phyloP scores from a whole-genome alignment of 2,797 vertebrate species.

The Macrochelys suwanniensis region DNA sequence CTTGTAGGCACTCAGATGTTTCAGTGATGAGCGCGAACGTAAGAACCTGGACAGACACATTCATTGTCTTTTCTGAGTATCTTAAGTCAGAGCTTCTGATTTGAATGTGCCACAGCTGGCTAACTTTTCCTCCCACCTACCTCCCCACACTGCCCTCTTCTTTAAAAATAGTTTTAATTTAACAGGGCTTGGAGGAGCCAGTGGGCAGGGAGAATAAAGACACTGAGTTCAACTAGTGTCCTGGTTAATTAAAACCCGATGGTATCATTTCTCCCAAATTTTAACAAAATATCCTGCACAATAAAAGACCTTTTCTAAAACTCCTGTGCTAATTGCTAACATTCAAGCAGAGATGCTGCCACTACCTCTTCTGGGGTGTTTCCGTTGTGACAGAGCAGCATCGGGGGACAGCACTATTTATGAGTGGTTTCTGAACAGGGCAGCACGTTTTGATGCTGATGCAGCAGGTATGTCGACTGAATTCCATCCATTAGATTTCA shows the following conservation, averaged over 20 bases:
- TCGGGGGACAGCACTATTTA: conserved; percentile 84
- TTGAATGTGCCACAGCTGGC: background rate
- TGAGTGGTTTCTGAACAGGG: conserved; percentile 85
- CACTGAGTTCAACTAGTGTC: rapidly evolving
- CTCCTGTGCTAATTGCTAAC: background rate
- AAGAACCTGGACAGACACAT: background rate
- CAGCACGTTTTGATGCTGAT: conserved; percentile 90
- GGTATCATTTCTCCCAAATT: background rate
- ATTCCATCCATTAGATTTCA: conserved; percentile 85
- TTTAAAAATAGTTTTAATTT: rapidly evolving
- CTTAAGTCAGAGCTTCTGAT: background rate
- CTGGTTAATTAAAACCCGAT: background rate
- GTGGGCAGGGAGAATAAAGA: rapidly evolving
- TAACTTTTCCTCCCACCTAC: background rate
- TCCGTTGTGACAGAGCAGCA: conserved; percentile 26
- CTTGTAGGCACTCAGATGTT: background rate
- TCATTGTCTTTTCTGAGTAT: background rate
- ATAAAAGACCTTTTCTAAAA: background rate
- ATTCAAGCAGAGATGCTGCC: background rate
- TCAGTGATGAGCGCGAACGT: background rate
- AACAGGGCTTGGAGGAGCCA: rapidly evolving
- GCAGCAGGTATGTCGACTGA: conserved; percentile 86
- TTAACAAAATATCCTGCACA: rapidly evolving
- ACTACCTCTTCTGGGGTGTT: conserved; percentile 63
- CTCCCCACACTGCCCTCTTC: background rate